Evolutionary conservation across 2,888 invertebrate genomes (phyloP), one percentile per base, ranked within the genome.

Genomic region (Biston stratarius): DNA sequence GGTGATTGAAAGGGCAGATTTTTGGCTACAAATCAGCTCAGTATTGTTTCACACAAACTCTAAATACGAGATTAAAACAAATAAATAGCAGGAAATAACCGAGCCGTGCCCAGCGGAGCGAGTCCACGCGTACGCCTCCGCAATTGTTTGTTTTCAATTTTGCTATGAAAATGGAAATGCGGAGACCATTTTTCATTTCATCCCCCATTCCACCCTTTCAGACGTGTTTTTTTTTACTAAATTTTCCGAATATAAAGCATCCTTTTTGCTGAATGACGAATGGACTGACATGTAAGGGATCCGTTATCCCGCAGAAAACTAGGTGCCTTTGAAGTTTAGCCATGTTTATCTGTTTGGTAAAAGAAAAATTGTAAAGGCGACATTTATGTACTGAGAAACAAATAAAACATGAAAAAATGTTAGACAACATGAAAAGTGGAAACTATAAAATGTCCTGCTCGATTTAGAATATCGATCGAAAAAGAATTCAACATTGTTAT

Each of bases 91-190:
- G 34, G 9, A 48, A 47, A 59, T 12, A 55, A 48, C 24, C 1
- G 33, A 55, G 36, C 33, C 9, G 33, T n/a, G 38, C 33, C 45
- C 64, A 0, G 47, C 40, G 10, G 12, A 11, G 10, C 56, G 10
- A 6, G 38, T 42, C 15, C 47, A 42, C 55, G 15, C 8, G 33
- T 7, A 36, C 38, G 24, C 44, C 34, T 44, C 40, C 42, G 11
- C 51, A 47, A 15, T 65, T 55, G 62, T 67, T 71, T 67, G 67
- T 68, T 66, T 69, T 69, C 67, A 69, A 73, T 66, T 65, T 67
- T 53, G 60, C 40, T 66, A 67, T 48, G 64, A 52, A 69, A 69
- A 64, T 52, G 61, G 38, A 15, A 58, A 69, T 64, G 52, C 65
- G 12, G 51, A 48, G 56, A 55, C 56, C 64, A 62, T 70, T 70